These are phyloP conservation scores for Plecturocebus donacophilus DNA, from an alignment of 2,113 vertebrate genomes.

Conservation along the genomic window DNA sequence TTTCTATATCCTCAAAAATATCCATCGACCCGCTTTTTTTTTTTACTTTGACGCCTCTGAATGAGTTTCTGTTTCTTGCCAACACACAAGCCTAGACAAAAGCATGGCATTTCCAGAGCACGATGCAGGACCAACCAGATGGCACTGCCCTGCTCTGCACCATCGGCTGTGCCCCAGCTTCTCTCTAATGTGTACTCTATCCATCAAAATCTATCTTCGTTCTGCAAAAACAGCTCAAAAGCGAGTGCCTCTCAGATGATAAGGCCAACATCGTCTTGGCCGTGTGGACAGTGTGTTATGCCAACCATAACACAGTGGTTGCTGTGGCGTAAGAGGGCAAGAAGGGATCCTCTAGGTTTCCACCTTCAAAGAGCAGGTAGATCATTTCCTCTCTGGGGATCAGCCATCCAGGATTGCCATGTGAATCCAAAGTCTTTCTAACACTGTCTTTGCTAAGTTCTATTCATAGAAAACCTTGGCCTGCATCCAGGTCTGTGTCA, in stretches of 20 bases:
- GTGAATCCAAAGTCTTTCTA: slow-evolving; percentile 54
- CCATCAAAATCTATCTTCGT: background rate
- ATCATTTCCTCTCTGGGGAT: slow-evolving; percentile 46
- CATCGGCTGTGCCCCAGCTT: accelerated
- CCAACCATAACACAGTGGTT: background rate
- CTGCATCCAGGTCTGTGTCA: slow-evolving; percentile 79
- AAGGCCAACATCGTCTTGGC: no score
- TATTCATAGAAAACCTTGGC: slow-evolving; percentile 85
- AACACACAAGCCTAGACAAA: background rate
- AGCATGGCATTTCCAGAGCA: background rate
- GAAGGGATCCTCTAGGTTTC: slow-evolving; percentile 5
- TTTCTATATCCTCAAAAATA: background rate
- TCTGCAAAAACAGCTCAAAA: background rate
- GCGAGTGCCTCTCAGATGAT: background rate
- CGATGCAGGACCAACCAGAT: background rate
- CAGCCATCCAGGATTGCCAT: background rate
- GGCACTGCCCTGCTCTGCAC: no score
- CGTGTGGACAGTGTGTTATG: accelerated
- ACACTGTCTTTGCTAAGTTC: slow-evolving; percentile 63
- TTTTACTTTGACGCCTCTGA: background rate
- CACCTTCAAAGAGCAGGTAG: slow-evolving; percentile 53
- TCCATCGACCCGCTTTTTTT: accelerated
- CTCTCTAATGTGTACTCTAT: background rate
- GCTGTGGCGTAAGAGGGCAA: background rate
- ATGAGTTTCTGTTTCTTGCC: background rate